Base-by-base conservation (phyloP, 2,888 invertebrate genomes). In the Lymantria monacha region DNA sequence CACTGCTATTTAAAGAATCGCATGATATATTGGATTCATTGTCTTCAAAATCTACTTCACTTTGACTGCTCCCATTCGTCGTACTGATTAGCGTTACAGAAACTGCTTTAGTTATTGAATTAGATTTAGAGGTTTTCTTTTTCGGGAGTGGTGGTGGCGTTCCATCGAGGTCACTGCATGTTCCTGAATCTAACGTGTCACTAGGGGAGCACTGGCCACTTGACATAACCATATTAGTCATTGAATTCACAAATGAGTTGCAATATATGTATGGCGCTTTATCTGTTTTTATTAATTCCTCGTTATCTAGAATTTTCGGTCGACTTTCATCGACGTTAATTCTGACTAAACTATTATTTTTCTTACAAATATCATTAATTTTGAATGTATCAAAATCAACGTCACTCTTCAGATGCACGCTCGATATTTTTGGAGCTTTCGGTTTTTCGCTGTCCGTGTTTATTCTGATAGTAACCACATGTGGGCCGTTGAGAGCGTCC, bases 131-230 rank as follows among this genome's bases (percentile, higher is more conserved):
- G 36, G 87, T 91, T 77, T 94, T 94, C 81, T 94, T 94, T 87
- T 94, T 95, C 66, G 94, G 94, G 14, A 94, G 92, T 57, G 94
- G 85, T 1, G 95, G 95, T 49, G 95, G 94, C 15, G 95, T 95
- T 40, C 94, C 93, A 70, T 96, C 96, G 68, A 96, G 91, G 83
- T 96, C 96, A 78, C 96, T 96, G 85, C 96, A 96, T 36, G 96
- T 96, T 43, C 96, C 96, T 53, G 96, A 96, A 83, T 96, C 96
- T 58, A 96, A 79, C 0, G 96, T 96, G 72, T 96, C 96, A 71
- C 95, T 95, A 0, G 96, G 96, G 31, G 96, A 96, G 72, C 95
- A 95, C 74, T 96, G 96, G 0, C 96, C 96, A 74, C 95, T 96
- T 46, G 95, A 94, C 93, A 95, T 95, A 49, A 94, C 88, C 85